phyloP scores from a whole-genome alignment of 2,797 vertebrate species.

The Ceryle rudis region DNA sequence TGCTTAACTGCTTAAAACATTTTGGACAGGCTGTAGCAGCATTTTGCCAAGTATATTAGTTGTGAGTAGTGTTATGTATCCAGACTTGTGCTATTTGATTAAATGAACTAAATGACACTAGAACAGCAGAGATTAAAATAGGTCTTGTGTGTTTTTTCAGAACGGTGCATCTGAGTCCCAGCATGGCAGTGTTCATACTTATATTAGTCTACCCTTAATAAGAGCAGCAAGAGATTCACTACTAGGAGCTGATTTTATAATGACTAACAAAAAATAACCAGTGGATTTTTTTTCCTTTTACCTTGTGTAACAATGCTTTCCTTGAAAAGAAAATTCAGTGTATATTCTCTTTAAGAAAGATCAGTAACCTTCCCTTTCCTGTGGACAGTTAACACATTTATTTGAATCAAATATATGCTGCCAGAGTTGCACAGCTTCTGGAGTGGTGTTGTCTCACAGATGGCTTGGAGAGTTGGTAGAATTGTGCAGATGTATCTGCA shows the following conservation, averaged over 20 bases:
- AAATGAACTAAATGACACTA: constrained; percentile 10
- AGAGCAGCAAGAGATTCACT: background rate
- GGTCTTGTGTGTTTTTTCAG: background rate
- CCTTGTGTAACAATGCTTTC: background rate
- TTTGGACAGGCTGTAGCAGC: background rate
- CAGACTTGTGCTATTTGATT: background rate
- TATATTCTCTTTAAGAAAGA: background rate
- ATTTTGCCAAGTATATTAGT: background rate
- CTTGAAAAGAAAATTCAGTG: background rate
- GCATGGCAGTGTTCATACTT: background rate
- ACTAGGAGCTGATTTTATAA: background rate
- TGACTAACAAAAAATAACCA: background rate
- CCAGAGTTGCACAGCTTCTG: background rate
- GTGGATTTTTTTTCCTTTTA: background rate
- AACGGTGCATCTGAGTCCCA: background rate
- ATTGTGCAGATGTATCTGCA: background rate
- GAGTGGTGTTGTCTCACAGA: background rate
- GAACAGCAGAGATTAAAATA: background rate
- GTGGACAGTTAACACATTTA: background rate
- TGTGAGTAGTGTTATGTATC: background rate
- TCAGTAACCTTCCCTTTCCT: background rate
- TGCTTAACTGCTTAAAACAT: constrained; percentile 26
- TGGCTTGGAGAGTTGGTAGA: background rate
- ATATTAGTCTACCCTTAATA: background rate
- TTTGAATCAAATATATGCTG: background rate